Conservation (phyloP, 2,113 vertebrate genomes). For the Burhinus oedicnemus region DNA sequence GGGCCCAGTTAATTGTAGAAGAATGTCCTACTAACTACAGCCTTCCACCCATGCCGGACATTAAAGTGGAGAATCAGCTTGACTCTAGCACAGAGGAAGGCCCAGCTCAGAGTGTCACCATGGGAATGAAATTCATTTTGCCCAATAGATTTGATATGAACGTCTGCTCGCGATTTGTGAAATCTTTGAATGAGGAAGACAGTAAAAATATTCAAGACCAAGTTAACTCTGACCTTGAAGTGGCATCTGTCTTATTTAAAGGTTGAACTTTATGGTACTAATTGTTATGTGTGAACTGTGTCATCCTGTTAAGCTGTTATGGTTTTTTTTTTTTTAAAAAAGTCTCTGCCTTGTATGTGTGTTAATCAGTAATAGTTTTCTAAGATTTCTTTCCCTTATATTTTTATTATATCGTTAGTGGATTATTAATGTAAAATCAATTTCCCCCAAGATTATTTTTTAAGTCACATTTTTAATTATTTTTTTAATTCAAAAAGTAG, state of each 20-base stretch:
- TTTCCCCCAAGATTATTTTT: not conserved
- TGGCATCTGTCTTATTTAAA: conserved; percentile 98
- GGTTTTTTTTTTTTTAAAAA: not conserved
- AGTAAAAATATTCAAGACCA: conserved; percentile 99
- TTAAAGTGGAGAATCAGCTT: conserved; percentile 90
- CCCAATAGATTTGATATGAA: conserved; percentile 99
- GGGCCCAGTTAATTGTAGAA: conserved; percentile 79
- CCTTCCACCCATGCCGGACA: conserved; percentile 82
- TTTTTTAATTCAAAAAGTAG: not conserved
- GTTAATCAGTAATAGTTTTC: not conserved
- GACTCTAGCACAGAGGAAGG: conserved; percentile 77
- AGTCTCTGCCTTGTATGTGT: not conserved
- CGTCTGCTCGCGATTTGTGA: conserved; percentile 97
- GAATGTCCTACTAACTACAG: conserved; percentile 86
- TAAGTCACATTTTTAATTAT: not conserved
- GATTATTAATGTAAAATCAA: not conserved
- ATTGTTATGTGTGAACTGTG: conserved; percentile 5
- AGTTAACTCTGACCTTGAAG: conserved; percentile 98
- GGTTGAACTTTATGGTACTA: conserved; percentile 79
- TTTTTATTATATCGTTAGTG: not conserved
- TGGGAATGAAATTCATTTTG: conserved; percentile 98
- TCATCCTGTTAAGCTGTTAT: not conserved
- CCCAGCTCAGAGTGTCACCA: conserved; percentile 85
- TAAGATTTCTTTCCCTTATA: not conserved
- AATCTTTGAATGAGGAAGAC: conserved; percentile 97